Evolutionary conservation across 2,113 vertebrate genomes (phyloP).

Genomic region (Jacana jacana): DNA sequence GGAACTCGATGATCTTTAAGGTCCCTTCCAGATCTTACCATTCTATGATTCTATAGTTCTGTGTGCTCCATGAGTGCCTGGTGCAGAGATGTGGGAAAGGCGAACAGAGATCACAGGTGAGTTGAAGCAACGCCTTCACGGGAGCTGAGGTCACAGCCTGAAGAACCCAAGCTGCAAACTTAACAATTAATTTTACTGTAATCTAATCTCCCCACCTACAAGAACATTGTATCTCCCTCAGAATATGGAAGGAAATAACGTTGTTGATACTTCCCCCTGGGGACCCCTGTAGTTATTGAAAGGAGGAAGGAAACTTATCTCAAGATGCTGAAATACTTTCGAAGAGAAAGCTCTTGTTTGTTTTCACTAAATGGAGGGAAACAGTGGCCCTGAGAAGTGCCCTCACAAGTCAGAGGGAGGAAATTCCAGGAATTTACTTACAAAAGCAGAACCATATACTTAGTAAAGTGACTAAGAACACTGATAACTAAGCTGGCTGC

Average conservation of each 20-base stretch:
- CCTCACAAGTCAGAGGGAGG: background rate
- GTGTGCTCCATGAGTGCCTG: background rate
- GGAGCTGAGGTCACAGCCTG: background rate
- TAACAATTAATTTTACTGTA: background rate
- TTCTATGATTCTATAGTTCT: background rate
- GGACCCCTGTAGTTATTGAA: conserved; percentile 34
- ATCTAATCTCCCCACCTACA: conserved; percentile 25
- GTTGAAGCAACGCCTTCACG: background rate
- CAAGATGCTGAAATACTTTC: conserved; percentile 20
- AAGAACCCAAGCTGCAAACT: background rate
- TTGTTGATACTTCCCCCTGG: conserved; percentile 5
- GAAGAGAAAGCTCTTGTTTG: conserved; percentile 44
- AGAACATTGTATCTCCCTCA: background rate
- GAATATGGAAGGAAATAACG: conserved; percentile 32
- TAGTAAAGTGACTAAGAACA: background rate
- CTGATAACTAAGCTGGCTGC: background rate
- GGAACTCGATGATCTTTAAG: too few species aligned
- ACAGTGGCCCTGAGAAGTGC: conserved; percentile 17
- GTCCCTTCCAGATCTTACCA: too few species aligned
- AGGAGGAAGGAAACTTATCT: conserved; percentile 58
- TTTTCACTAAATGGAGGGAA: conserved; percentile 51
- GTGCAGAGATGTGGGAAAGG: background rate
- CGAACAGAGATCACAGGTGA: background rate
- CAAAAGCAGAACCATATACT: background rate
- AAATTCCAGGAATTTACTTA: conserved; percentile 26